These are phyloP conservation scores for Sorex araneus DNA, from an alignment of 2,113 vertebrate species.

Conservation along the genomic window DNA sequence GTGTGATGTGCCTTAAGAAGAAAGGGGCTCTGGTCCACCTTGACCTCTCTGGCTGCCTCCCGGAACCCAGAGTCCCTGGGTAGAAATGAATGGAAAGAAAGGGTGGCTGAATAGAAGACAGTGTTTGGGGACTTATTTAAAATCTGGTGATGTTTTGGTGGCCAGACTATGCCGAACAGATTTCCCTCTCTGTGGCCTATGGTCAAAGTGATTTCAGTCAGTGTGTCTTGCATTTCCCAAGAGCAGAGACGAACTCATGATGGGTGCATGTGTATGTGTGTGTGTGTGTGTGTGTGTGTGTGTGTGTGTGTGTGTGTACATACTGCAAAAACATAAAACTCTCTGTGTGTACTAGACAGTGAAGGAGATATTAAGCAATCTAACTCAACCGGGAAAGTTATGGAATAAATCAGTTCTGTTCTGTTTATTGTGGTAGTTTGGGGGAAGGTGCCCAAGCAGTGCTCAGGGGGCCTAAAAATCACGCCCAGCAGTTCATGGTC, in stretches of 20 bases:
- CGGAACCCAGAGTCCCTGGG: neutral
- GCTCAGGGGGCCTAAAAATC: no score
- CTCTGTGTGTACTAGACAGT: neutral
- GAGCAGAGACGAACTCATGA: no score
- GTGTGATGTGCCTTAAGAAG: neutral
- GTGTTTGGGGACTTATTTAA: neutral
- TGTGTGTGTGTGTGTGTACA: neutral
- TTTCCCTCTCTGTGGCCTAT: neutral
- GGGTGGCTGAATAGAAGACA: neutral
- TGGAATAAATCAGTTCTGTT: constrained; percentile 11
- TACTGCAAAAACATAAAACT: neutral
- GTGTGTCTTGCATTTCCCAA: no score
- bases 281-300: no score
- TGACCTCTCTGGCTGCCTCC: neutral
- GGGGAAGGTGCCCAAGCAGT: no score
- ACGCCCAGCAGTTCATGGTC: no score
- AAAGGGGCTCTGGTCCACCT: neutral
- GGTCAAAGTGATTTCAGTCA: neutral
- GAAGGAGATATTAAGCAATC: neutral
- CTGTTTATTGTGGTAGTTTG: no score
- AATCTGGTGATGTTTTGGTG: neutral
- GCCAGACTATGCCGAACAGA: neutral
- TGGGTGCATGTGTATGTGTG: no score
- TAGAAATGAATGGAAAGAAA: neutral
- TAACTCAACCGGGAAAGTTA: constrained; percentile 17